Evolutionary conservation across 2,888 invertebrate genomes (phyloP), one percentile per base, ranked within the genome.

Genomic region (Catotricha subobsoleta): DNA sequence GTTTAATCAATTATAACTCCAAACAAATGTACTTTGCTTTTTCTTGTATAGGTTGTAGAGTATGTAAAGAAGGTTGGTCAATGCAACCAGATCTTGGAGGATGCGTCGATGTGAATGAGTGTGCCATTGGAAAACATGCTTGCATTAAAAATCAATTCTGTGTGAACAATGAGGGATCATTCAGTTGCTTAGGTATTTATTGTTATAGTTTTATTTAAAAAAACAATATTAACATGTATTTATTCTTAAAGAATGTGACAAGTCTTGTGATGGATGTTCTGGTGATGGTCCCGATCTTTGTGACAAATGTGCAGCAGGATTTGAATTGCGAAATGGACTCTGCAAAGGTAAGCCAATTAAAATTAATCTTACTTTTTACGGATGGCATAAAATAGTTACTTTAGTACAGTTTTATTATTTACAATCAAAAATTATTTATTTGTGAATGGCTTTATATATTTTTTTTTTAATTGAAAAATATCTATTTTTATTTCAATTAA

Each of bases 241-340:
- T 62, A 23, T 19, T 19, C 10, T 20, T 41, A 47, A 60, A 29
- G 74, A 69, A 39, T 94, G 94, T 64, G 88, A 92, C 60, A 74
- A 69, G 51, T 72, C 90, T 0, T 94, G 92, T 56, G 63, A 71
- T 36, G 78, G 80, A 1, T 94, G 94, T 56, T 71, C 74, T 40
- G 88, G 88, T 0, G 87, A 87, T 59, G 92, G 92, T 0, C 86
- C 90, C 0, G 90, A 92, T 58, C 82, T 86, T 76, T 94, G 94
- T 60, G 66, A 69, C 23, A 67, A 73, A 53, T 94, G 94, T 67
- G 78, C 80, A 0, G 64, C 69, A 13, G 84, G 79, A 6, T 87
- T 72, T 57, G 66, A 68, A 9, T 67, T 75, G 46, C 72, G 76
- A 47, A 79, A 81, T 44, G 80, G 80, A 46, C 69, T 81, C 48